A percentile compares a stretch with the other conserved stretches of the same genome.
These are phyloP conservation scores for Shargacucullia verbasci DNA, from an alignment of 2,888 invertebrate genomes.

Conservation along the genomic window DNA sequence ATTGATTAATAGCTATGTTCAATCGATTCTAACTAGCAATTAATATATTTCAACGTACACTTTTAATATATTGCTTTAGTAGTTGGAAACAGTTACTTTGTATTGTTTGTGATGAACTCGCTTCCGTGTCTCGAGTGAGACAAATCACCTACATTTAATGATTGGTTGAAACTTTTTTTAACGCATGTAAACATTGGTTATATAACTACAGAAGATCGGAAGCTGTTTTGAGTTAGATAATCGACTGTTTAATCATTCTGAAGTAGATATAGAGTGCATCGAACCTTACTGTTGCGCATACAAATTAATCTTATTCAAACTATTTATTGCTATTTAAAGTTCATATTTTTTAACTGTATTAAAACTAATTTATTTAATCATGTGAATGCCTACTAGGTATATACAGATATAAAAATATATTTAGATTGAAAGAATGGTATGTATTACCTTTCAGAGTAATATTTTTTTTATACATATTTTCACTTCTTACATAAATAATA, in stretches of 20 bases:
- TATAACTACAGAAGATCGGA: constrained; percentile 34
- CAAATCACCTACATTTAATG: constrained; percentile 59
- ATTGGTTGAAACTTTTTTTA: no score
- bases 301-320: not conserved
- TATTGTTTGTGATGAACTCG: constrained; percentile 46
- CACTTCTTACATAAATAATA: no score
- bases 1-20: constrained; percentile 18
- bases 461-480: no score
- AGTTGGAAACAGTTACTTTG: constrained; percentile 40
- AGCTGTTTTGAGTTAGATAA: constrained; percentile 43
- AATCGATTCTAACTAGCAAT: constrained; percentile 22
- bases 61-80: constrained; percentile 22
- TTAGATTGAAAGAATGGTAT: no score
- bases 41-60: constrained; percentile 16
- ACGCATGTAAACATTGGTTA: constrained; percentile 37
- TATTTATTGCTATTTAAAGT: no score
- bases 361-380: no score
- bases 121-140: constrained; percentile 62
- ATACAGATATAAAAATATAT: no score
- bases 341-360: no score
- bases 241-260: constrained; percentile 28
- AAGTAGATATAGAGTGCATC: constrained; percentile 38
- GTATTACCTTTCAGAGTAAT: no score
- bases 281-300: constrained; percentile 26
- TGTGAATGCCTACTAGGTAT: no score